Evolutionary conservation across 1,140 invertebrate genomes (phyloP), one percentile per base, ranked within the genome.

Genomic region (Sycophaga agraensis): DNA sequence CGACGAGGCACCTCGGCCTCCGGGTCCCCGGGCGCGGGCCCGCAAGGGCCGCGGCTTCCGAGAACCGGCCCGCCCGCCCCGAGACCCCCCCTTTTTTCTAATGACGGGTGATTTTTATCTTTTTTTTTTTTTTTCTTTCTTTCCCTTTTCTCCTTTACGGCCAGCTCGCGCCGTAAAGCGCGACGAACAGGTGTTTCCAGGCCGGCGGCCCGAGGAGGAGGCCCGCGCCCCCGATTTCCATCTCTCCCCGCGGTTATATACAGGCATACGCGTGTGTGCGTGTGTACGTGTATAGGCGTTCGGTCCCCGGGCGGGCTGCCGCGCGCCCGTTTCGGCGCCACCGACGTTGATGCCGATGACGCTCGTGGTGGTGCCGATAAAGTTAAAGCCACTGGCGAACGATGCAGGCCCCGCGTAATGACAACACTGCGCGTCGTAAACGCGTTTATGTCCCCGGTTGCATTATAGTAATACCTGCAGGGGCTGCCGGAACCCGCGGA

Each of bases 371-470:
- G 68, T 76, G 72, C 64, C 73, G 76, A 80, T 80, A 80, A 80
- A 80, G 73, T 75, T 76, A 76, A 77, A 78, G 70, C 75, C 74
- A 76, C 73, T 67, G 70, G 68, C 66, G 73, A 76, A 76, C 77
- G 73, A 75, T 73, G 70, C 71, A 75, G 70, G 75, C 68, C 72
- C 74, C 70, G 73, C 74, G 75, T 78, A 80, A 80, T 80, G 77
- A 78, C 78, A 78, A 80, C 76, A 77, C 75, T 79, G 75, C 72
- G 73, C 73, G 75, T 80, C 78, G 77, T 80, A 80, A 80, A 80
- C 76, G 71, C 75, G 77, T 80, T 80, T 80, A 80, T 80, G 78
- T 78, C 65, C 77, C 68, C 71, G 77, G 76, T 78, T 79, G 76
- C 76, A 79, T 80, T 79, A 80, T 74, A 76, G 75, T 78, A 77